These are phyloP conservation scores for Palythoa grandiflora DNA, from an alignment of 92 coral and sea anemone species.

Conservation along the genomic window DNA sequence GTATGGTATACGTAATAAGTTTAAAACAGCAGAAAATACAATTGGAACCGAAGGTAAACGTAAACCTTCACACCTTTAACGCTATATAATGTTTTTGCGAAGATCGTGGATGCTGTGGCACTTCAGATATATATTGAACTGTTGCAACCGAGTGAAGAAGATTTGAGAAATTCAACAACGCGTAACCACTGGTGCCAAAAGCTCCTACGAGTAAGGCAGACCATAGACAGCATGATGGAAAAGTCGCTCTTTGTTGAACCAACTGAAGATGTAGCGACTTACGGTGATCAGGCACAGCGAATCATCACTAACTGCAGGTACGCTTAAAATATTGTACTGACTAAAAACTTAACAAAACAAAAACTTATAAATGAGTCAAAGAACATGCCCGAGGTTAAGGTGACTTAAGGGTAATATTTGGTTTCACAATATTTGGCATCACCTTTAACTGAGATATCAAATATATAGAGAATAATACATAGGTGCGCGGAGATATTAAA, in stretches of 20 bases:
- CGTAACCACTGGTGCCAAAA: slow-evolving; percentile 80
- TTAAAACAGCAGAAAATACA: too few species aligned
- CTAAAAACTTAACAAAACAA: background rate
- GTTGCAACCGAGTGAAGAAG: slow-evolving; percentile 70
- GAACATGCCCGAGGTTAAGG: too few species aligned
- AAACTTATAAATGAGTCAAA: background rate
- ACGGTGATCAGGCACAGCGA: slow-evolving; percentile 24
- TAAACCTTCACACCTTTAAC: background rate
- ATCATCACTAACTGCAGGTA: slow-evolving; percentile 12
- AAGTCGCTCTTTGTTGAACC: background rate
- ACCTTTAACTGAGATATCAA: too few species aligned
- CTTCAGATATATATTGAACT: slow-evolving; percentile 70
- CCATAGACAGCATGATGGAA: slow-evolving; percentile 68
- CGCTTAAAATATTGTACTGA: too few species aligned
- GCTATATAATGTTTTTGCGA: background rate
- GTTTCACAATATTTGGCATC: too few species aligned
- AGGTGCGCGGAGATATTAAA: too few species aligned
- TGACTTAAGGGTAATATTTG: too few species aligned
- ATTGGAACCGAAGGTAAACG: too few species aligned
- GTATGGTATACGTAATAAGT: background rate
- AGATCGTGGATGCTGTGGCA: slow-evolving; percentile 87
- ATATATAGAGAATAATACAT: too few species aligned
- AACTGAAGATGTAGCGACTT: slow-evolving; percentile 34
- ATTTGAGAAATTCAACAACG: slow-evolving; percentile 48
- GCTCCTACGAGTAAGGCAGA: slow-evolving; percentile 71